A percentile compares a stretch with the other conserved stretches of the same genome.
Conservation (phyloP, 2,113 vertebrate species). For the Typhlomys cinereus region DNA sequence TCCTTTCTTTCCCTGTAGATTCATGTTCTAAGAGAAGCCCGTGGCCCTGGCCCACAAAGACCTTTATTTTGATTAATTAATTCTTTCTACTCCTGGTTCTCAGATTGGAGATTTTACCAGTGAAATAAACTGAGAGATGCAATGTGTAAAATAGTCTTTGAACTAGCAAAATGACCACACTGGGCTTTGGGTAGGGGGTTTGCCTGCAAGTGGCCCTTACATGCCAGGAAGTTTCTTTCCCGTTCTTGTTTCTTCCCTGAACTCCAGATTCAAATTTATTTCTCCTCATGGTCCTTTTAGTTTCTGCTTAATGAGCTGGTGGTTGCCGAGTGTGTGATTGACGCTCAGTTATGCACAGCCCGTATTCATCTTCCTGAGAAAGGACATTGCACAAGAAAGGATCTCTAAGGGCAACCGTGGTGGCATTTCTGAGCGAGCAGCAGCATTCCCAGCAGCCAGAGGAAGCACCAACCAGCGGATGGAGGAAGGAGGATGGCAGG, state of each 20-base stretch:
- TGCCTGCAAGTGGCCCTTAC: constrained; percentile 13
- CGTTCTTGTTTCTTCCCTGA: constrained; percentile 14
- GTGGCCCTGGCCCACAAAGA: background rate
- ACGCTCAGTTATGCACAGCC: constrained; percentile 56
- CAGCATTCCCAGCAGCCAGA: constrained; percentile 52
- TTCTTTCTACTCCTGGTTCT: background rate
- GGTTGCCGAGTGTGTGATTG: constrained; percentile 67
- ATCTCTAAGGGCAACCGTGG: constrained; percentile 70
- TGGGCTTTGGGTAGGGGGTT: background rate
- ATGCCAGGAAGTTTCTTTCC: constrained; percentile 47
- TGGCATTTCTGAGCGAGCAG: constrained; percentile 69
- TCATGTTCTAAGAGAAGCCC: background rate
- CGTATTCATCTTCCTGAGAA: constrained; percentile 80
- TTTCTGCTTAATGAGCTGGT: constrained; percentile 73
- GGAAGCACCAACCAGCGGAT: constrained; percentile 54
- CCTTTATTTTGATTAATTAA: background rate
- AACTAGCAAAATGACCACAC: background rate
- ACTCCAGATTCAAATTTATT: constrained; percentile 57
- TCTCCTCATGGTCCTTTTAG: constrained; percentile 62
- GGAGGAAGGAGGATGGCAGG: background rate
- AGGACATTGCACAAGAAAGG: constrained; percentile 62
- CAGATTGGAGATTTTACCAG: background rate
- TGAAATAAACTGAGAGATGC: background rate
- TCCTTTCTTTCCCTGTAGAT: background rate
- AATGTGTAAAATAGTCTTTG: constrained; percentile 7